Base-by-base conservation (phyloP, 2,888 invertebrate genomes). In the Agrotis segetum region DNA sequence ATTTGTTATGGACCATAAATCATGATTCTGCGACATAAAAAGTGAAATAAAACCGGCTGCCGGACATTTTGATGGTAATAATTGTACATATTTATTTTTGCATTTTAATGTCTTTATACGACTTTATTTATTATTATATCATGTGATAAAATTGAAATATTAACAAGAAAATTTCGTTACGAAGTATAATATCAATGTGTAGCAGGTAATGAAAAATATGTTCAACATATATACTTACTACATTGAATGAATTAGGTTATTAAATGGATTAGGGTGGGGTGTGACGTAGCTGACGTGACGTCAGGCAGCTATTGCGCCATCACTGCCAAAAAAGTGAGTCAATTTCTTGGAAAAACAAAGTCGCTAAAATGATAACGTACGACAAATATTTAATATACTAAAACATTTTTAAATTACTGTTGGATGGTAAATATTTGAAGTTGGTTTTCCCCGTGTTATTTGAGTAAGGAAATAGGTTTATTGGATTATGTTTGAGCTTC, bases 281-380 rank as follows among this genome's bases (percentile, higher is more conserved):
- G 83, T 87, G 87, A 88, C 88, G 89, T 87, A 84, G 87, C 78
- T 79, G 63, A 75, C 60, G 70, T 89, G 88, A 88, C 87, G 88
- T 88, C 85, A 87, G 73, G 66, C 66, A 56, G 78, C 72, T 82
- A 85, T 79, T 84, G 79, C 74, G 78, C 64, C 74, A 77, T 83
- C 78, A 79, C 76, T 84, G 82, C 83, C 81, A 82, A 88, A 87
- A 75, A 83, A 69, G 66, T 85, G 78, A 84, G 82, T 76, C 75
- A 85, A 77, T 69, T 82, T 74, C 80, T 85, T 78, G 70, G 85
- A 74, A 84, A 81, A 74, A 74, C 53, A 60, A 72, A 77, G 63
- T 82, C 47, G 59, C 65, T 71, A 73, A 68, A 76, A 67, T 75
- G 58, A 74, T 73, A 73, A 59, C 62, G 24, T 70, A 68, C 56